phyloP scores from a whole-genome alignment of 64 coral and sea anemone species.

The Stylophora pistillata region DNA sequence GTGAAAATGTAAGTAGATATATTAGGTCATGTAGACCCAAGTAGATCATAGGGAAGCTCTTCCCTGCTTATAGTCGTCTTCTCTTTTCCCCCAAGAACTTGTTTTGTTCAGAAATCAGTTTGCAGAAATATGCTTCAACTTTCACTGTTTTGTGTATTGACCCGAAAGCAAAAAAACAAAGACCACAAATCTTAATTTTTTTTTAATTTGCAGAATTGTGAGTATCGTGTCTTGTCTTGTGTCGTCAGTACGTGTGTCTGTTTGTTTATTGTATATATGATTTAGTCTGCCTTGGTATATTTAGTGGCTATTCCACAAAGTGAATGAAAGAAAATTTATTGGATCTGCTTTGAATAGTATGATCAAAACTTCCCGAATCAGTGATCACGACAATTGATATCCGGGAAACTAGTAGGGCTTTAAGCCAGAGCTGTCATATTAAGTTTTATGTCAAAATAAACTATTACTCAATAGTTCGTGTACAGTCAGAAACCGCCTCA shows the following conservation, averaged over 20 bases:
- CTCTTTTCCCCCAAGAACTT: slow-evolving; percentile 13
- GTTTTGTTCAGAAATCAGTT: slow-evolving; percentile 74
- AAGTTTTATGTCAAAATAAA: slow-evolving; percentile 99
- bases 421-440: slow-evolving; percentile 89
- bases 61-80: slow-evolving; percentile 21
- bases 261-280: slow-evolving; percentile 53
- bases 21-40: slow-evolving; percentile 46
- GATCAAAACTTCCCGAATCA: slow-evolving; percentile 51
- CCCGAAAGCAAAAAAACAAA: slow-evolving; percentile 21
- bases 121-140: slow-evolving; percentile 39
- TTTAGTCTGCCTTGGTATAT: slow-evolving; percentile 51
- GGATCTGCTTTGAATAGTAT: slow-evolving; percentile 17
- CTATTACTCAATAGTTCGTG: slow-evolving; percentile 94
- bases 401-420: slow-evolving; percentile 85
- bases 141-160: slow-evolving; percentile 85
- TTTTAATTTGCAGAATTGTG: slow-evolving; percentile 67
- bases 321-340: slow-evolving; percentile 28
- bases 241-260: slow-evolving; percentile 3
- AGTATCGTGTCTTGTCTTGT: slow-evolving; percentile 61
- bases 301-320: slow-evolving; percentile 35
- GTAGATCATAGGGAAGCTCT: slow-evolving; percentile 35
- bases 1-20: slow-evolving; percentile 39
- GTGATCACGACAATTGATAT: slow-evolving; percentile 63
- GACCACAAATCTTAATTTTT: slow-evolving; percentile 79
- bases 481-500: slow-evolving; percentile 27